Evolutionary conservation across 2,113 vertebrate species (phyloP).

Genomic region (Cacatua alba): DNA sequence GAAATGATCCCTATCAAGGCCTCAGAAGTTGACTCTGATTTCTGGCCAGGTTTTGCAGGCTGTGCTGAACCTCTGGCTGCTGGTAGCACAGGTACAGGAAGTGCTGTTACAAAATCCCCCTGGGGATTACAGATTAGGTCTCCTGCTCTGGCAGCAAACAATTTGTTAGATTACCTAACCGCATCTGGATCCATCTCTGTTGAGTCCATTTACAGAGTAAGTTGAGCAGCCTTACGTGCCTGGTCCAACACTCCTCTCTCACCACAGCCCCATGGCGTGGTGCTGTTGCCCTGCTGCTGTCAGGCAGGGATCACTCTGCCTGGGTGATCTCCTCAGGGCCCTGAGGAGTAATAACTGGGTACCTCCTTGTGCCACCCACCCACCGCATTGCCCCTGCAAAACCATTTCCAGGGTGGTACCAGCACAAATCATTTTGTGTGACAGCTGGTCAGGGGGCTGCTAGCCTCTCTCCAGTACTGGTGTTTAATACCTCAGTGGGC

Average conservation of each 20-base stretch:
- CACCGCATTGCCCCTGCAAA: fast-evolving
- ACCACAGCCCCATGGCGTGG: fast-evolving
- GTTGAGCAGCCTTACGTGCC: fast-evolving
- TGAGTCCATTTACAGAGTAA: background rate
- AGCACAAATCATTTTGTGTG: background rate
- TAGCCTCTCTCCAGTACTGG: background rate
- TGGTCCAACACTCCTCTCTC: background rate
- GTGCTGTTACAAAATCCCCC: fast-evolving
- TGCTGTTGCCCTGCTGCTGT: fast-evolving
- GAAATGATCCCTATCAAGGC: fast-evolving
- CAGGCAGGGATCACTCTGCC: background rate
- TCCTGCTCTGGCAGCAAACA: background rate
- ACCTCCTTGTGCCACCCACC: background rate
- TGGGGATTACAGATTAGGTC: background rate
- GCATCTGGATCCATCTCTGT: background rate
- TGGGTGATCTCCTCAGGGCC: no score
- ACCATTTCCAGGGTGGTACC: background rate
- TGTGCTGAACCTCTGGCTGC: background rate
- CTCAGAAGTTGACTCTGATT: background rate
- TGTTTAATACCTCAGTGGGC: background rate
- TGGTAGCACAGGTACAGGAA: background rate
- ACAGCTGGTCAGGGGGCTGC: background rate
- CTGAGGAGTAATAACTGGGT: background rate
- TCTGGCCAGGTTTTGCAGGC: background rate
- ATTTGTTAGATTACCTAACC: background rate